Conservation (phyloP, 35 echinoderm and acorn worm species). For the Lytechinus pictus region DNA sequence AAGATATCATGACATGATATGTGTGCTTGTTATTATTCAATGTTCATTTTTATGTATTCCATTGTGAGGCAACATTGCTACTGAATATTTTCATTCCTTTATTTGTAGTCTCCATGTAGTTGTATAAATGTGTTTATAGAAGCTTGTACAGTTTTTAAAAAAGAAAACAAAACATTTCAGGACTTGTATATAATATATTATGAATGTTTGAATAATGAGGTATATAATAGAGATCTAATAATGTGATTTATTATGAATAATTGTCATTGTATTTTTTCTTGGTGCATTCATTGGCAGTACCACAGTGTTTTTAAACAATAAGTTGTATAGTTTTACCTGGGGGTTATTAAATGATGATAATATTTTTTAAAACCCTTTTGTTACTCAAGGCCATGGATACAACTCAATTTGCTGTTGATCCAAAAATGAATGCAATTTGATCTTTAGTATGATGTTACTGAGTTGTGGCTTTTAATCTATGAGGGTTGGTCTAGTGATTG, state of each 20-base stretch:
- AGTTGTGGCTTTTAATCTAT: too few species aligned
- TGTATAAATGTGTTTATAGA: constrained; percentile 13
- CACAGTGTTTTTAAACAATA: too few species aligned
- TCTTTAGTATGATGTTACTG: too few species aligned
- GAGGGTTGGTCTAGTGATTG: too few species aligned
- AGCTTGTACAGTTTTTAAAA: constrained; percentile 13
- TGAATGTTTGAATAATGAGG: neutral
- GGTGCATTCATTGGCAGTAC: too few species aligned
- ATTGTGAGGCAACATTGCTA: neutral
- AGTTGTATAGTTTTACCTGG: too few species aligned
- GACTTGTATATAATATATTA: neutral
- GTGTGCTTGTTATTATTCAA: neutral
- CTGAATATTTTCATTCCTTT: neutral
- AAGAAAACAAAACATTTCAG: neutral
- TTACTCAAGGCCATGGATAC: too few species aligned
- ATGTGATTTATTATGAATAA: neutral
- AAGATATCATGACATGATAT: neutral
- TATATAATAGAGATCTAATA: neutral
- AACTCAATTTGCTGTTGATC: too few species aligned
- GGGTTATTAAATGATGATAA: too few species aligned
- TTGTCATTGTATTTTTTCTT: too few species aligned
- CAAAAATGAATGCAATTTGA: too few species aligned
- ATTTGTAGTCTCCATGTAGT: neutral
- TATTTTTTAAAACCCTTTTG: too few species aligned
- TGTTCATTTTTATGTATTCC: neutral